Base-by-base conservation (phyloP, 2,888 invertebrate genomes). In the Tinea semifulvella region DNA sequence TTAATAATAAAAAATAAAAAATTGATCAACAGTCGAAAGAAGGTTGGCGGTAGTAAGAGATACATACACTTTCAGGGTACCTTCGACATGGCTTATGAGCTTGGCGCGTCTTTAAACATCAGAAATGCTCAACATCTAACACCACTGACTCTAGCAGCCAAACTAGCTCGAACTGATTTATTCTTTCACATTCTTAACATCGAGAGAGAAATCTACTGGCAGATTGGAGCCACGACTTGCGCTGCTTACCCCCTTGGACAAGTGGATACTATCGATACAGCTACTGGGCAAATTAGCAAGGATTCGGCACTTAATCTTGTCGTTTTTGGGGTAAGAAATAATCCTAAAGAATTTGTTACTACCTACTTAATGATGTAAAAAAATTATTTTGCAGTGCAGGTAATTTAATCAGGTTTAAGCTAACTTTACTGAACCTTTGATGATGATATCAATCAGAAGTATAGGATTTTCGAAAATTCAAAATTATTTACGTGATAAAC, bases 121-220 rank as follows among this genome's bases (percentile, higher is more conserved):
- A 86, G 89, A 49, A 99, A 99, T 70, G 84, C 88, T 1, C 88
- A 90, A 56, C 91, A 93, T 56, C 74, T 99, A 46, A 98, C 98
- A 1, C 95, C 98, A 0, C 67, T 99, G 43, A 98, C 97, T 0
- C 66, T 99, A 53, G 90, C 98, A 0, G 98, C 98, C 0, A 96
- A 94, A 68, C 72, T 98, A 53, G 98, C 95, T 0, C 85, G 93
- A 39, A 92, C 93, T 14, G 96, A 97, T 68, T 91, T 99, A 85
- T 99, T 98, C 73, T 96, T 97, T 61, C 97, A 98, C 61, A 97
- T 99, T 53, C 82, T 98, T 60, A 96, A 97, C 70, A 90, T 98
- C 49, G 96, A 97, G 64, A 76, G 98, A 20, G 96, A 98, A 76
- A 95, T 97, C 53, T 96, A 96, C 66, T 98, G 98, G 98, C 96